Evolutionary conservation across 2,113 vertebrate genomes (phyloP), one percentile per base, ranked within the genome.

Genomic region (Oenanthe oenanthe): DNA sequence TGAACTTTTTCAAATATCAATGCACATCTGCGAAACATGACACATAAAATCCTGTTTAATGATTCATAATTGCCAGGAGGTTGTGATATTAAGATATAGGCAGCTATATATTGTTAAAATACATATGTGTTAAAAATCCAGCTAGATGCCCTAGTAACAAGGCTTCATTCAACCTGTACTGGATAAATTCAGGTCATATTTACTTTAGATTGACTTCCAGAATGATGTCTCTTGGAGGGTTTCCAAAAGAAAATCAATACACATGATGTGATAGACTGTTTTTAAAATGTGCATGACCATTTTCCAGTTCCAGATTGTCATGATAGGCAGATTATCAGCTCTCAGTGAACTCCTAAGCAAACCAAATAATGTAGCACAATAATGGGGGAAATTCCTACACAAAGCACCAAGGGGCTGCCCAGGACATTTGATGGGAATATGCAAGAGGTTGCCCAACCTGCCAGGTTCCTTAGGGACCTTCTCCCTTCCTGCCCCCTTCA

Each of bases 231-330:
- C 42, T 91, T 77, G 80, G 84, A 78, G 19, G 13, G 8, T 63
- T 93, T 78, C 92, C 88, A 93, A 77, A 81, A 70, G 28, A 8
- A 67, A 91, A 92, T 96, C 96, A 57, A 97, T 97, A 91, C 45
- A 77, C 29, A 54, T 67, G 24, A n/a, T 84, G 85, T 88, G 83
- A 84, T 68, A 86, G 63, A 16, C 76, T 86, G 51, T 78, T 94
- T 86, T 87, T 78, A 89, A 77, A 94, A 84, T 26, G 61, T 53
- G 10, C 45, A 2, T 81, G 76, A 57, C 68, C 19, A 25, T 72
- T 89, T 84, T 65, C 61, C 58, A 65, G 34, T 75, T 86, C 84
- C 57, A 68, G 57, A 81, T 92, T 4, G 53, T 62, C 19, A 7
- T 42, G 31, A 45, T 42, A 53, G 79, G 26, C 36, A 74, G 51